These are phyloP conservation scores for Melanogrammus aeglefinus DNA, from an alignment of 2,797 vertebrate genomes.

Conservation along the genomic window DNA sequence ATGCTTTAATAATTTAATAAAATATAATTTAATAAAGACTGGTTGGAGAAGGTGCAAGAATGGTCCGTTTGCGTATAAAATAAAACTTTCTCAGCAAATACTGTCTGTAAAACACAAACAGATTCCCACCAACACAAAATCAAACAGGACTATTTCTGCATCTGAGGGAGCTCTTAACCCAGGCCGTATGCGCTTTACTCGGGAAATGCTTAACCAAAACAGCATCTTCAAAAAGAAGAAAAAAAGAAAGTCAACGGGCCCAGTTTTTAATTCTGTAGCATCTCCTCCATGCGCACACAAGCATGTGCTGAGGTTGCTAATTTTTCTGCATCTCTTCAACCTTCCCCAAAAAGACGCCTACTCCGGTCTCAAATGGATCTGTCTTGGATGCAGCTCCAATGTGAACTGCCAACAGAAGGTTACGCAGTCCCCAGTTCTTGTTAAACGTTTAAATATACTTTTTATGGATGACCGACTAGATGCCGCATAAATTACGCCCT, in stretches of 20 bases:
- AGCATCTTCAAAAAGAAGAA: not conserved
- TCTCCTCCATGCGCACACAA: not conserved
- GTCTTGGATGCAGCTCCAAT: no score
- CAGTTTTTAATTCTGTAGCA: not conserved
- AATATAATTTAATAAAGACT: not conserved
- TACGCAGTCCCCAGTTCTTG: not conserved
- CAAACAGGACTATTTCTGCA: not conserved
- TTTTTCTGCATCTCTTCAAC: not conserved
- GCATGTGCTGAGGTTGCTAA: not conserved
- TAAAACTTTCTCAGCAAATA: not conserved
- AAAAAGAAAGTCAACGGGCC: not conserved
- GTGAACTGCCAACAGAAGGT: not conserved
- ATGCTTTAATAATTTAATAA: not conserved
- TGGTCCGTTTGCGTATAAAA: not conserved
- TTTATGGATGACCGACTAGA: not conserved
- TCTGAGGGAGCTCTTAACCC: not conserved
- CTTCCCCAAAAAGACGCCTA: not conserved
- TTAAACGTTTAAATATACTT: no score
- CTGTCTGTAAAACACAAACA: conserved; percentile 1
- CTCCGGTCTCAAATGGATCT: not conserved
- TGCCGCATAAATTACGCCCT: not conserved
- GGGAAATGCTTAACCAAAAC: not conserved
- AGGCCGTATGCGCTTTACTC: not conserved
- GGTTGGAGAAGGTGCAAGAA: not conserved
- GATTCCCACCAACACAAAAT: not conserved